Base-by-base conservation (phyloP, 2,797 vertebrate genomes). In the Pogoniulus pusillus region DNA sequence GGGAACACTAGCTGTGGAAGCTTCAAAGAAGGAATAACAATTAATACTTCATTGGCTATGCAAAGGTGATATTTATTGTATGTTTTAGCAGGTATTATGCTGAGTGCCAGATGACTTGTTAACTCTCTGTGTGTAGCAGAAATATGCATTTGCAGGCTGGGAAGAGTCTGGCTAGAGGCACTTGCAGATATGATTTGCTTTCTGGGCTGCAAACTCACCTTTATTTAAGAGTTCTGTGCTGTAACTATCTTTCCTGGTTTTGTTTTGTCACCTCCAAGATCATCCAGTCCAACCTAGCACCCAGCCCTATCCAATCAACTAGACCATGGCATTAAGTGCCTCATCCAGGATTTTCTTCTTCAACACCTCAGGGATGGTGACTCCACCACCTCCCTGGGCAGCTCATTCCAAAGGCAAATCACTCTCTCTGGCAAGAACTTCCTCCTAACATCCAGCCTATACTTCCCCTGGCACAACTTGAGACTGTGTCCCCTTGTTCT, bases 201-300 rank as follows among this genome's bases (percentile, higher is more conserved):
- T 53, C n/a, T 53, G 23, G 60, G 12, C 37, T 66, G 32, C 0
- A 4, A 37, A 6, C 0, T 1, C 32, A 22, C 23, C 5, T 15
- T 47, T 43, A 62, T 49, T 66, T 63, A 16, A 62, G 27, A 9
- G 20, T 53, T 91, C 32, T 51, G 15, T 63, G 55, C 10, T 47
- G 8, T 32, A 66, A 16, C 29, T 45, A 39, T 10, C 17, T 57
- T 81, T 75, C 17, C 10, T 43, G 6, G 4, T 57, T 54, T 24
- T 68, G 3, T 11, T 29, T 41, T 60, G 19, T n/a, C n/a, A n/a
- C n/a, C n/a, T n/a, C n/a, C n/a, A n/a, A n/a, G n/a, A n/a, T n/a
- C n/a, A n/a, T n/a, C n/a, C n/a, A n/a, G n/a, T n/a, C n/a, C n/a
- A n/a, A n/a, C n/a, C n/a, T n/a, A n/a, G n/a, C n/a, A n/a, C n/a